Evolutionary conservation across 2,797 vertebrate genomes (phyloP).

Genomic region (Xyrichtys novacula): DNA sequence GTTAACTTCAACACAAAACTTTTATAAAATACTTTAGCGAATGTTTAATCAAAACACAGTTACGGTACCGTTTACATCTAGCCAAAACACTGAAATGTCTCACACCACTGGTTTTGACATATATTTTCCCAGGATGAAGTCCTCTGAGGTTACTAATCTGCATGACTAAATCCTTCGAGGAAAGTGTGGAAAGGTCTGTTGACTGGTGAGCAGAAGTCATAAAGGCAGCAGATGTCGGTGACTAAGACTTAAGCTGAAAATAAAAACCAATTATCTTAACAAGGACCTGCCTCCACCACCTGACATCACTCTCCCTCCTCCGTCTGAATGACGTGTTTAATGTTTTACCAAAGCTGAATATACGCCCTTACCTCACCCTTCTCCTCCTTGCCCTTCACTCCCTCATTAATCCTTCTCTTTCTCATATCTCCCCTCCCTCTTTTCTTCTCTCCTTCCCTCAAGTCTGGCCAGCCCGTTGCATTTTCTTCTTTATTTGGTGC

Average conservation of each 20-base stretch:
- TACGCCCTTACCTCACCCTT: slow-evolving; percentile 29
- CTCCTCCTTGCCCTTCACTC: slow-evolving; percentile 18
- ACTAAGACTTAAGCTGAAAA: slow-evolving; percentile 12
- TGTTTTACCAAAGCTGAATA: slow-evolving; percentile 8
- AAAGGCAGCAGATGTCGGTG: slow-evolving; percentile 25
- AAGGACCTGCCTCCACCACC: slow-evolving; percentile 8
- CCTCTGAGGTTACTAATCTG: neutral
- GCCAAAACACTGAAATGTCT: no score
- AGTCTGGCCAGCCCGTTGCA: slow-evolving; percentile 50
- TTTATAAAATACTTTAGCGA: no score
- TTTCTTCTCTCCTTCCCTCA: slow-evolving; percentile 20
- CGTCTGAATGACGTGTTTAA: slow-evolving; percentile 7
- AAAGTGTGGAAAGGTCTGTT: neutral
- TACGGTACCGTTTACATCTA: no score
- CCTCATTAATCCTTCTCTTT: slow-evolving; percentile 34
- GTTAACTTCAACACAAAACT: no score
- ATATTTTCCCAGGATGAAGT: neutral
- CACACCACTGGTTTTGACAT: neutral
- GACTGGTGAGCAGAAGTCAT: neutral
- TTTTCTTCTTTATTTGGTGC: slow-evolving; percentile 85
- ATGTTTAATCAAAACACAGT: no score
- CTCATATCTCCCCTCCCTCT: neutral
- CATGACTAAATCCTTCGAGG: neutral
- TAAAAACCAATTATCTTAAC: slow-evolving; percentile 14
- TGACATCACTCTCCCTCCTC: slow-evolving; percentile 10